These are phyloP conservation scores for Kuschelorhynchus macadamiae DNA, from an alignment of 2,888 invertebrate species.

Conservation along the genomic window DNA sequence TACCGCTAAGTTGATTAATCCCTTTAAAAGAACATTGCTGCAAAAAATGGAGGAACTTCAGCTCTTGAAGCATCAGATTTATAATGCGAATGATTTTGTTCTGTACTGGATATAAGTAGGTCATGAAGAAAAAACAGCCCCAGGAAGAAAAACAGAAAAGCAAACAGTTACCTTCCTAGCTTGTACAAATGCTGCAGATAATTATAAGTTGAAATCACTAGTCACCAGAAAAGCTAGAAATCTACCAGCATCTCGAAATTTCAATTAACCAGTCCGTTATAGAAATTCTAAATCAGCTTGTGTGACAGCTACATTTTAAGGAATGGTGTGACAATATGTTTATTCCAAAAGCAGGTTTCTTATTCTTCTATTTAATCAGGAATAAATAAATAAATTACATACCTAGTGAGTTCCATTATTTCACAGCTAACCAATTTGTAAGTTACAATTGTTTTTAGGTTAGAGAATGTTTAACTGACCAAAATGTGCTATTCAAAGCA, in stretches of 20 bases:
- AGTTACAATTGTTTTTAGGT: too few relatives aligned
- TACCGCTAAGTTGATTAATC: too few relatives aligned
- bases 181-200: slow-evolving; percentile 46
- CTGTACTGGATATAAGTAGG: slow-evolving; percentile 48
- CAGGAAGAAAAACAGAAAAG: slow-evolving; percentile 43
- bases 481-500: too few relatives aligned
- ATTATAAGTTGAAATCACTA: slow-evolving; percentile 42
- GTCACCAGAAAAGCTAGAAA: slow-evolving; percentile 43
- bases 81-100: slow-evolving; percentile 50
- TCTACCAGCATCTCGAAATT: slow-evolving; percentile 46
- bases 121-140: slow-evolving; percentile 42
- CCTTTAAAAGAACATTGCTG: slow-evolving; percentile 9
- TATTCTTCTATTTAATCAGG: too few relatives aligned
- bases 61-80: slow-evolving; percentile 31
- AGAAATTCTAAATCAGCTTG: slow-evolving; percentile 38
- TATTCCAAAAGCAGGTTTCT: too few relatives aligned
- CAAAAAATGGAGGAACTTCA: background rate
- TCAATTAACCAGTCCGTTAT: slow-evolving; percentile 31
- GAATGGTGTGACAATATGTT: slow-evolving; percentile 26
- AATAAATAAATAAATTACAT: too few relatives aligned
- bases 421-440: too few relatives aligned
- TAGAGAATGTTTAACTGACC: too few relatives aligned
- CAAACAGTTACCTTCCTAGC: slow-evolving; percentile 47
- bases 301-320: too few relatives aligned
- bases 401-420: too few relatives aligned